phyloP scores from a whole-genome alignment of 2,888 invertebrate genomes.

The Silvanus unidentatus region DNA sequence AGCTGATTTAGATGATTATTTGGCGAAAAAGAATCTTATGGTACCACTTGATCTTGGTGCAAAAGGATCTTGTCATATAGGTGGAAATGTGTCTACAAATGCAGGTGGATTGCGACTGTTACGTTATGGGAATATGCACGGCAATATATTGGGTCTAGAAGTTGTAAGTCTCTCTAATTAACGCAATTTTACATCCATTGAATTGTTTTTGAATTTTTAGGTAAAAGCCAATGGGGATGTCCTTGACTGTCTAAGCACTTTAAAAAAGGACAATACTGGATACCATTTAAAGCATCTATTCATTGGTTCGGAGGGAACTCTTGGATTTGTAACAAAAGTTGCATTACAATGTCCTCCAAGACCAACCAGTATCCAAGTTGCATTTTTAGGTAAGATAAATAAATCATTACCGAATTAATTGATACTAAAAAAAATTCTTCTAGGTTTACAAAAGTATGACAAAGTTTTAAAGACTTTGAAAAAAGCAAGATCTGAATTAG shows the following conservation, averaged over 20 bases:
- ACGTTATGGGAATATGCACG: slow-evolving; percentile 90
- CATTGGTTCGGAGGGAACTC: slow-evolving; percentile 94
- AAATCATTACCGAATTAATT: too few species aligned
- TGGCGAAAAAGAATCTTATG: slow-evolving; percentile 67
- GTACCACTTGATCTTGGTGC: slow-evolving; percentile 96
- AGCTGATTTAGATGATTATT: slow-evolving; percentile 71
- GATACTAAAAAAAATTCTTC: slow-evolving; percentile 13
- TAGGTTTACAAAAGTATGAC: slow-evolving; percentile 71
- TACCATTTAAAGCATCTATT: slow-evolving; percentile 94
- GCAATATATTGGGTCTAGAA: slow-evolving; percentile 84
- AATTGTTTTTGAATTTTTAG: slow-evolving; percentile 41
- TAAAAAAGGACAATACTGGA: slow-evolving; percentile 84
- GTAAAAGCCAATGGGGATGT: slow-evolving; percentile 80
- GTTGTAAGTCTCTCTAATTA: slow-evolving; percentile 53
- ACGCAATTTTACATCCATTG: too few species aligned
- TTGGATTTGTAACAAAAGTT: slow-evolving; percentile 89
- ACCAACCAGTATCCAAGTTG: slow-evolving; percentile 50
- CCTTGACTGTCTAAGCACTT: slow-evolving; percentile 56
- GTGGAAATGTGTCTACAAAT: slow-evolving; percentile 92
- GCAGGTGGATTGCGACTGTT: slow-evolving; percentile 89
- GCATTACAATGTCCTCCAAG: slow-evolving; percentile 80
- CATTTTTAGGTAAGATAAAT: slow-evolving; percentile 24
- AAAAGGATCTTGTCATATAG: slow-evolving; percentile 91
- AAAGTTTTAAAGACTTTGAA: slow-evolving; percentile 70
- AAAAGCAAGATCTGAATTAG: slow-evolving; percentile 66